These are phyloP conservation scores for Silurus lanzhouensis DNA, from an alignment of 2,797 vertebrate species.

Conservation along the genomic window DNA sequence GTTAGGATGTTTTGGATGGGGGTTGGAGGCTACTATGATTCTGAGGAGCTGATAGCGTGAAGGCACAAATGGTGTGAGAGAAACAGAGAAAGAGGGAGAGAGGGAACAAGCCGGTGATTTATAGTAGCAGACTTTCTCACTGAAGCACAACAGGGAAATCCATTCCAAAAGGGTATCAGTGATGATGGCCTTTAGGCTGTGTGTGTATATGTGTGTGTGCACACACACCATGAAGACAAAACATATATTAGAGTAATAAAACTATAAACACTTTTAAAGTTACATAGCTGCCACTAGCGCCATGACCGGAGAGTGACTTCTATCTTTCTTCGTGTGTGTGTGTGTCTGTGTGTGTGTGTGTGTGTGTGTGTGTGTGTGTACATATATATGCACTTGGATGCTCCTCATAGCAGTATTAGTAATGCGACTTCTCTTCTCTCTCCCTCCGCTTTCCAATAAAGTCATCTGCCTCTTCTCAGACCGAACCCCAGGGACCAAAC, in stretches of 20 bases:
- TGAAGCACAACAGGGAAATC: slow-evolving; percentile 78
- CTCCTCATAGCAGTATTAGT: slow-evolving; percentile 47
- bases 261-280: slow-evolving; percentile 49
- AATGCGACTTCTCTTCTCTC: slow-evolving; percentile 47
- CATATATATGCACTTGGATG: slow-evolving; percentile 48
- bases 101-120: slow-evolving; percentile 84
- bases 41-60: slow-evolving; percentile 40
- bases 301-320: slow-evolving; percentile 33
- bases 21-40: slow-evolving; percentile 24
- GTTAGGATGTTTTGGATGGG: slow-evolving; percentile 8
- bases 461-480: slow-evolving; percentile 51
- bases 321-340: slow-evolving; percentile 62
- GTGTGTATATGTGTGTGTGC: slow-evolving; percentile 41
- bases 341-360: slow-evolving; percentile 62
- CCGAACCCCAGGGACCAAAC: slow-evolving; percentile 71
- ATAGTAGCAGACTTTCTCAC: slow-evolving; percentile 76
- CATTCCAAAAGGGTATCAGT: slow-evolving; percentile 76
- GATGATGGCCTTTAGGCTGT: slow-evolving; percentile 71
- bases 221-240: slow-evolving; percentile 33
- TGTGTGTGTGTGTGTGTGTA: slow-evolving; percentile 48
- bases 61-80: slow-evolving; percentile 24
- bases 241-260: slow-evolving; percentile 55
- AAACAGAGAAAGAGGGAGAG: slow-evolving; percentile 22
- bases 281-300: slow-evolving; percentile 40
- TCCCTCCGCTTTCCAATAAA: slow-evolving; percentile 65